Evolutionary conservation across 2,888 invertebrate species (phyloP), one percentile per base, ranked within the genome.

Genomic region (Druceiella hillmani): DNA sequence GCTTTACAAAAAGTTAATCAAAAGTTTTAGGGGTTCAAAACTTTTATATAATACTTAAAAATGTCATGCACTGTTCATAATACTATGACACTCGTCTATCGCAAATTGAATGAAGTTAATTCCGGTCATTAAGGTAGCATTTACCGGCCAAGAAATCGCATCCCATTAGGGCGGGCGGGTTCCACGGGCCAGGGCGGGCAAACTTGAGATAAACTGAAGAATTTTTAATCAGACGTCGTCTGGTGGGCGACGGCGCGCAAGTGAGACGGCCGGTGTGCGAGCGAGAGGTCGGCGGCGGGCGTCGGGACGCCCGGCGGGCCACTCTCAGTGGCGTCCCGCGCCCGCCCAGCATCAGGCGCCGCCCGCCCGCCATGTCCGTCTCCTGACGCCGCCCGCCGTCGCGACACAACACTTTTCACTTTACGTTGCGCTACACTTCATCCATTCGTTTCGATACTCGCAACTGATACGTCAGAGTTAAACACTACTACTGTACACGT

Each of bases 331-430:
- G 51, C 50, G 70, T 65, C 73, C 69, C 69, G 71, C 73, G 71
- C 72, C 74, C 74, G 73, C 69, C 68, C 71, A 63, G 55, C 52
- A 41, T 49, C 49, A 54, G 58, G 64, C 64, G 65, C 64, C 63
- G 64, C 64, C 64, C 64, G 64, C 64, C 62, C 61, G 10, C 26
- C 36, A 38, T n/a, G n/a, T n/a, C n/a, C n/a, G n/a, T n/a, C n/a
- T n/a, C n/a, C n/a, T n/a, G n/a, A 15, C 27, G 11, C 27, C 27
- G 27, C 27, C 27, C 25, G 4, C 25, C 25, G 25, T 12, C 12
- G 25, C 25, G 12, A 25, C 10, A 11, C 25, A 3, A 3, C 39
- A 15, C 24, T 24, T 22, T 37, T 13, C 38, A 36, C 29, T 32
- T 35, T 33, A 33, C 40, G 33, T 37, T 41, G 37, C 34, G 35